Base-by-base conservation (phyloP, 2,888 invertebrate genomes). In the Euclidia mi region DNA sequence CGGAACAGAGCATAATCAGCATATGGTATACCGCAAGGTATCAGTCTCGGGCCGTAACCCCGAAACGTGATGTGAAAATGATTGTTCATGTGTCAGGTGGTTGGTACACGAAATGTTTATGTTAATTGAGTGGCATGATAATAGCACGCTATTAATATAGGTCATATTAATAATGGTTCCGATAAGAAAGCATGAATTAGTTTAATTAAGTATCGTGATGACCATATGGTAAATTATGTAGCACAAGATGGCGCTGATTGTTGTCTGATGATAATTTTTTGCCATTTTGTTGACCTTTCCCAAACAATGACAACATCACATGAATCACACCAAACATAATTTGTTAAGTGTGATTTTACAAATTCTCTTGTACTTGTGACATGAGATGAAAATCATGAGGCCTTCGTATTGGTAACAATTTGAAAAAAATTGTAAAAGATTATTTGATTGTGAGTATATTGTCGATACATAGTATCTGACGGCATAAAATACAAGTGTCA, bases 11-110 rank as follows among this genome's bases (percentile, higher is more conserved):
- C 25, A 4, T 4, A 25, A 25, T 10, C 2, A 14, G 34, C 11
- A 14, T 12, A 11, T 25, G 28, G 29, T 35, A 41, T 15, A 41
- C 46, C 17, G 25, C 41, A 51, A 46, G 48, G 28, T 14, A 34
- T 31, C 4, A 57, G 18, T 58, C 50, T 55, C 29, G 7, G 25
- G 3, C 3, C 2, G 25, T 29, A 25, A 9, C n/a, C 42, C 32
- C 12, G 52, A 51, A 57, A 57, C 68, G 63, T 71, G 59, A 62
- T 58, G 25, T 48, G 55, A 47, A 47, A 43, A 67, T 61, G 53
- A 44, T 15, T 38, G 52, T 37, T 57, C 69, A 60, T 52, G 14
- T 41, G 53, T 70, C 56, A 40, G 31, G 38, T 28, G 29, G 17
- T 6, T 32, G 17, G 50, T 48, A 66, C 41, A 47, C 55, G 53